Evolutionary conservation across 2,113 vertebrate species (phyloP).

Genomic region (Sinosuthora webbiana): DNA sequence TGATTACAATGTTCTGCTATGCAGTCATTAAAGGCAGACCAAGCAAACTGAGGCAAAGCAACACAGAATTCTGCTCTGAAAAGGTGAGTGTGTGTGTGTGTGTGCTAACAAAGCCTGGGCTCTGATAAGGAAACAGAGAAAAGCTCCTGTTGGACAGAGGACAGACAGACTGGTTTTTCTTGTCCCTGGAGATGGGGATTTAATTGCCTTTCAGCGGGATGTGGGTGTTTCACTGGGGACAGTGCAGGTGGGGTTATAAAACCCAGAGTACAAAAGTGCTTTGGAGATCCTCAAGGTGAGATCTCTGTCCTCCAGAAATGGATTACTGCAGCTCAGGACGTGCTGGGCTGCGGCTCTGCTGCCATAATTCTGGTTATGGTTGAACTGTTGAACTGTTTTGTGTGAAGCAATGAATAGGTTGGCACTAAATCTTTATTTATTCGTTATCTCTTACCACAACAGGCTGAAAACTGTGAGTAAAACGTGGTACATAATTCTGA

Average conservation of each 20-base stretch:
- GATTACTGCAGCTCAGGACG: neutral
- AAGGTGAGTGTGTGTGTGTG: constrained; percentile 77
- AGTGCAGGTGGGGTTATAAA: neutral
- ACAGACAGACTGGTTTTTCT: neutral
- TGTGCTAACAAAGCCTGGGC: neutral
- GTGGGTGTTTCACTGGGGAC: neutral
- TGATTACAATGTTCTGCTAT: constrained; percentile 99
- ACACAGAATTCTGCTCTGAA: constrained; percentile 89
- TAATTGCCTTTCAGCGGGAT: neutral
- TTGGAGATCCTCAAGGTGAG: neutral
- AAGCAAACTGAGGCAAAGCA: constrained; percentile 91
- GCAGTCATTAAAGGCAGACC: constrained; percentile 97
- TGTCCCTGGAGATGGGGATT: neutral
- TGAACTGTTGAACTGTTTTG: neutral
- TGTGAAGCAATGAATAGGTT: neutral
- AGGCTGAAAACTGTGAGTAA: neutral
- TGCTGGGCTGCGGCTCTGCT: neutral
- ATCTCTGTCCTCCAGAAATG: neutral
- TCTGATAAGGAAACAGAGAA: neutral
- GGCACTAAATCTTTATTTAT: neutral
- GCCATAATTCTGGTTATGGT: neutral
- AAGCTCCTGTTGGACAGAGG: neutral
- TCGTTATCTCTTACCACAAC: neutral
- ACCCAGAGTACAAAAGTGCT: neutral
- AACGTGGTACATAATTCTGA: neutral